Conservation (phyloP, 2,113 vertebrate genomes). For the Apistogramma diplotaenia region DNA sequence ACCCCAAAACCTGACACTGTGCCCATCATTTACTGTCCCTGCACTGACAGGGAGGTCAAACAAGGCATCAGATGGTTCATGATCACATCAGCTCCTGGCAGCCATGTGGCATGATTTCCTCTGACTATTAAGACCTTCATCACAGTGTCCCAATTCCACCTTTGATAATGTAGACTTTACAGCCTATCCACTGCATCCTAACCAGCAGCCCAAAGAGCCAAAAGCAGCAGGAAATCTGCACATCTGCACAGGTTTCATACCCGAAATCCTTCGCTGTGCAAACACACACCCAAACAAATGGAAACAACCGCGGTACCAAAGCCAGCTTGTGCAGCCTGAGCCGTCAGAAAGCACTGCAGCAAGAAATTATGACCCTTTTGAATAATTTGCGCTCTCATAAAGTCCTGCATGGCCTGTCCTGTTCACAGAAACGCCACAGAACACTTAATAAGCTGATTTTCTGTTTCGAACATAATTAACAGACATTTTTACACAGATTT, state of each 20-base stretch:
- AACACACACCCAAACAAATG: background rate
- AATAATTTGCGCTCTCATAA: background rate
- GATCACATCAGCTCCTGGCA: background rate
- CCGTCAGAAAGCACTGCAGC: background rate
- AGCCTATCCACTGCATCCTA: background rate
- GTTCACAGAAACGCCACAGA: background rate
- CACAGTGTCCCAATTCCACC: background rate
- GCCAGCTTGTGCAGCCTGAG: background rate
- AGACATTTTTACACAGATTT: background rate
- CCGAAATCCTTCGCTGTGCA: background rate
- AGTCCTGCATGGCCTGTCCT: background rate
- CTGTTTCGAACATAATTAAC: background rate
- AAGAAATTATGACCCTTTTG: background rate
- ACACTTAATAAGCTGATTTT: background rate
- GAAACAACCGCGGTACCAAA: background rate
- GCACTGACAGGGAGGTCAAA: slow-evolving; percentile 3
- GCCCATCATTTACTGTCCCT: background rate
- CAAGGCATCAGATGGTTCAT: slow-evolving; percentile 15
- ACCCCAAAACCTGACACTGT: slow-evolving; percentile 6
- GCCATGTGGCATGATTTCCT: background rate
- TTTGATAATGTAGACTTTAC: fast-evolving
- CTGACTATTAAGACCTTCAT: background rate
- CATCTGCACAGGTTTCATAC: background rate
- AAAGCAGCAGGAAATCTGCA: too few relatives aligned
- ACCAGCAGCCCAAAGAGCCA: too few relatives aligned